phyloP scores from a whole-genome alignment of 2,888 invertebrate species.

The Andrena bucephala region DNA sequence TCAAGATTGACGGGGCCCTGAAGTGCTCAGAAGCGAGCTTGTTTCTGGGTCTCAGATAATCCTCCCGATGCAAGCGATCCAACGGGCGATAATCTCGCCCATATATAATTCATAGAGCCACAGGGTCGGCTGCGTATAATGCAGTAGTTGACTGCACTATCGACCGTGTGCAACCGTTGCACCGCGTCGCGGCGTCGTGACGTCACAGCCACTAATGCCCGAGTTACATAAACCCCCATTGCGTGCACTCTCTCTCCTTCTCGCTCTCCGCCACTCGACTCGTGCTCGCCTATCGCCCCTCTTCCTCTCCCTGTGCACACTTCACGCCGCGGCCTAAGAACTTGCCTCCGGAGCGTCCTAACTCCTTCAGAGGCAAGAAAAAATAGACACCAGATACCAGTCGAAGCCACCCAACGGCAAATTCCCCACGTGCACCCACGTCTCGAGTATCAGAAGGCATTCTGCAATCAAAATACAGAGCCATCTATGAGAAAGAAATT shows the following conservation, averaged over 20 bases:
- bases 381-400: not conserved
- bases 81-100: constrained; percentile 1
- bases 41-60: not conserved
- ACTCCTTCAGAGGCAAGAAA: not conserved
- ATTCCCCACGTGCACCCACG: not conserved
- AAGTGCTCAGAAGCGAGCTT: not conserved
- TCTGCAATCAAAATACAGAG: not conserved
- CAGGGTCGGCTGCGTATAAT: constrained; percentile 40
- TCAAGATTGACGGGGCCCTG: not conserved
- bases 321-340: not conserved
- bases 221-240: constrained; percentile 82
- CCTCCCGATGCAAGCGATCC: constrained; percentile 1
- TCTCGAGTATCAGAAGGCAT: not conserved
- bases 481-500: not conserved
- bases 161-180: constrained; percentile 73
- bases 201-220: constrained; percentile 81
- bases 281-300: not conserved
- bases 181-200: constrained; percentile 74
- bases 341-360: not conserved
- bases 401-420: not conserved
- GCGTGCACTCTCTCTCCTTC: constrained; percentile 63
- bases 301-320: not conserved
- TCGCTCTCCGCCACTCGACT: not conserved
- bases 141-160: constrained; percentile 71
- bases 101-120: constrained; percentile 13